Percentiles rank a stretch among this genome's conserved stretches.
Evolutionary conservation across 2,888 invertebrate species (phyloP).

Genomic region (Spicauda simplicius): DNA sequence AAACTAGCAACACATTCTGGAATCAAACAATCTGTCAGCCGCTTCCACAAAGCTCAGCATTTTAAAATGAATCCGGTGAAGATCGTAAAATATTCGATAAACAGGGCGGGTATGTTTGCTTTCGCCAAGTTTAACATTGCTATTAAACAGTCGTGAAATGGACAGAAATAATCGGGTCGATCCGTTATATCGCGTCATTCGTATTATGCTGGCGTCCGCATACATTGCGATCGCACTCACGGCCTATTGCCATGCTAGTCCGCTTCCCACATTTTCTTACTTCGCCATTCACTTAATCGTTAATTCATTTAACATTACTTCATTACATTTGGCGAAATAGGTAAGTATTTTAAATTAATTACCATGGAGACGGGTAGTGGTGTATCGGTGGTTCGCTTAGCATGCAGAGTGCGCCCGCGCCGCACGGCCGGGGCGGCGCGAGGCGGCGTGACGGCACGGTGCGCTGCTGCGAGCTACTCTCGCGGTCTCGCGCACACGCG

Average conservation of each 20-base stretch:
- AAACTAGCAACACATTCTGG: slow-evolving; percentile 67
- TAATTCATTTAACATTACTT: slow-evolving; percentile 61
- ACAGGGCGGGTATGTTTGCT: slow-evolving; percentile 82
- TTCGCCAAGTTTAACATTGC: slow-evolving; percentile 83
- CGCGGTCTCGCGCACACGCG: slow-evolving; percentile 46
- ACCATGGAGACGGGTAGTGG: slow-evolving; percentile 49
- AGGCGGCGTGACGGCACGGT: slow-evolving; percentile 44
- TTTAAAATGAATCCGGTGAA: slow-evolving; percentile 80
- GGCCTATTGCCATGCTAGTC: slow-evolving; percentile 72
- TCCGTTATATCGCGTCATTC: slow-evolving; percentile 82
- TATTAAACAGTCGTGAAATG: slow-evolving; percentile 84
- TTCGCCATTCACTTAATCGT: slow-evolving; percentile 70
- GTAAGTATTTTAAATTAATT: slow-evolving; percentile 54
- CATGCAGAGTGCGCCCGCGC: slow-evolving; percentile 46
- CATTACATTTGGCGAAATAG: slow-evolving; percentile 56
- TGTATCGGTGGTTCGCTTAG: slow-evolving; percentile 42
- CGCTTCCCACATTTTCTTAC: slow-evolving; percentile 62
- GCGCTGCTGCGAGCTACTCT: slow-evolving; percentile 36
- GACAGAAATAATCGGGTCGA: slow-evolving; percentile 84
- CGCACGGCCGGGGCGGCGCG: slow-evolving; percentile 36
- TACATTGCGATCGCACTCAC: slow-evolving; percentile 55
- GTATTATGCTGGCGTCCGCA: slow-evolving; percentile 76
- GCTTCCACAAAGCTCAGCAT: slow-evolving; percentile 77
- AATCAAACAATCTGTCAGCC: slow-evolving; percentile 79
- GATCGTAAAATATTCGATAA: slow-evolving; percentile 84